Conservation (phyloP, 2,888 invertebrate genomes). For the Polyommatus iphigenia region DNA sequence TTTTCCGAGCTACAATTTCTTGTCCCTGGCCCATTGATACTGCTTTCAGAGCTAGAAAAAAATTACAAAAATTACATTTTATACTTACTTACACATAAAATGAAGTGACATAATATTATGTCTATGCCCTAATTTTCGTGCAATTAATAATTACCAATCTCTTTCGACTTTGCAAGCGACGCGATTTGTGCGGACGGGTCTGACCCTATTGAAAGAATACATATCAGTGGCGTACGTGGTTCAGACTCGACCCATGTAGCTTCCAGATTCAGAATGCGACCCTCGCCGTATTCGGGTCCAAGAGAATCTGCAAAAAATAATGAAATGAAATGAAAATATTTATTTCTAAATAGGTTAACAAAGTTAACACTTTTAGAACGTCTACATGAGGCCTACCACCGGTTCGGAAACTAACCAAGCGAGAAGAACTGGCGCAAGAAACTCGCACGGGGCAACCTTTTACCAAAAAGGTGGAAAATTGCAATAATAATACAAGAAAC, state of each 20-base stretch:
- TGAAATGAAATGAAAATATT: neutral
- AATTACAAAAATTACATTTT: neutral
- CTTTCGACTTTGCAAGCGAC: constrained; percentile 90
- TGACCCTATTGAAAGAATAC: constrained; percentile 96
- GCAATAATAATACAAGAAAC: too few species aligned
- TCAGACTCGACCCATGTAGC: constrained; percentile 94
- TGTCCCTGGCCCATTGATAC: constrained; percentile 99
- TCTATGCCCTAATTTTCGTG: too few species aligned
- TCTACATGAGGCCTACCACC: too few species aligned
- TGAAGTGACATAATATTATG: too few species aligned
- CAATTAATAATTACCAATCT: constrained; percentile 83
- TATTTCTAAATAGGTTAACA: too few species aligned
- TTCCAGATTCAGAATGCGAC: constrained; percentile 94
- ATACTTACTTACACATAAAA: too few species aligned
- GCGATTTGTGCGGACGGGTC: constrained; percentile 98
- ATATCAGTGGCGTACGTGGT: constrained; percentile 92
- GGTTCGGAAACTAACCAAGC: too few species aligned
- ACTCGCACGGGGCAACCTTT: too few species aligned
- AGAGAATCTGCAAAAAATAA: constrained; percentile 83
- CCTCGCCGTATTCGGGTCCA: constrained; percentile 93
- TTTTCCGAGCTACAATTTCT: constrained; percentile 89
- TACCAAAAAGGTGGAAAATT: too few species aligned
- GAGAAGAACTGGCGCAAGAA: too few species aligned
- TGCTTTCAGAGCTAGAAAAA: constrained; percentile 83
- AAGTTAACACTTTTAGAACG: too few species aligned